Evolutionary conservation across 2,888 invertebrate genomes (phyloP), one percentile per base, ranked within the genome.

Genomic region (Lepidonotus clava): DNA sequence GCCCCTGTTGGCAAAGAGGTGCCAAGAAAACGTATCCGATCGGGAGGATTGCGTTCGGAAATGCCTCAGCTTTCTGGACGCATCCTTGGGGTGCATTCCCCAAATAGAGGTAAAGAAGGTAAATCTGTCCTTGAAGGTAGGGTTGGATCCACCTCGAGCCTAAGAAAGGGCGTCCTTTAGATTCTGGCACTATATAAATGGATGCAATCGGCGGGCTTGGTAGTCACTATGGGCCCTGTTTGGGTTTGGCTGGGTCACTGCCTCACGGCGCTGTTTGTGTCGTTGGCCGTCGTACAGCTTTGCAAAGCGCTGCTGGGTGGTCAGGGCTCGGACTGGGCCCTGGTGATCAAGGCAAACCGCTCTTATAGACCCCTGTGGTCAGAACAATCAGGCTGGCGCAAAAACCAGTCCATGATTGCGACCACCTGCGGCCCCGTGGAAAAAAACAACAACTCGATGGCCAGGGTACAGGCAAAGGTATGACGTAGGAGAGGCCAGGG

Each of bases 381-480:
- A 61, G 28, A 61, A 61, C 61, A 61, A 61, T 61, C 61, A 61
- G 61, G 24, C 61, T 61, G 61, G 61, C 61, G 28, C 28, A 24
- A 11, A 32, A 24, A 4, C 21, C n/a, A 61, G 4, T 34, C n/a
- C n/a, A 18, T 38, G 71, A 71, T 71, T 71, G 71, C 34, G 36
- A 21, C 71, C 71, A 71, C 71, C 71, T 71, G 71, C 36, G 71
- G 2, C 61, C 61, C 24, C 1, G 28, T 14, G 11, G 28, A 61
- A 61, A 61, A 61, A 18, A 61, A 1, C 71, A 6, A 11, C 24
- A 4, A 34, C 71, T 14, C 21, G 36, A 0, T 71, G 71, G 38
- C 71, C 71, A 36, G 36, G 71, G 38, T 38, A n/a, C 71, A 14
- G 76, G 80, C 24, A 46, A 28, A 18, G 66, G 66, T 2, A 28